Evolutionary conservation across 2,113 vertebrate species (phyloP).

Genomic region (Tonatia bakeri): DNA sequence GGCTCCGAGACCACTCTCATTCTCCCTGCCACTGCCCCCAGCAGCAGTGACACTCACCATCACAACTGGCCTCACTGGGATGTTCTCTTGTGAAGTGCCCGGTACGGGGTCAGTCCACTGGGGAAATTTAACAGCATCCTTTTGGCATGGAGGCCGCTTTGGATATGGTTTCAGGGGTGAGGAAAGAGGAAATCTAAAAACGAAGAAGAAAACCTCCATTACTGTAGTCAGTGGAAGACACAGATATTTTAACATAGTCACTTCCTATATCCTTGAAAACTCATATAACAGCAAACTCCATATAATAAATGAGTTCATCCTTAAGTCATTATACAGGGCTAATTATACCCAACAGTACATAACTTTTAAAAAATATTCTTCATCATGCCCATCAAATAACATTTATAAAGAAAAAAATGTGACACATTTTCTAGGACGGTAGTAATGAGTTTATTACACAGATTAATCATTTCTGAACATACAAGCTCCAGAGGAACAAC

Average conservation of each 20-base stretch:
- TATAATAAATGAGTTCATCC: not conserved
- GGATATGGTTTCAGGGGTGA: constrained; percentile 88
- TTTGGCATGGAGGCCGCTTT: constrained; percentile 74
- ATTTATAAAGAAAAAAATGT: no score
- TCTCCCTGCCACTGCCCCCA: not conserved
- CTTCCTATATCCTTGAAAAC: not conserved
- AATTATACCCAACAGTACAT: not conserved
- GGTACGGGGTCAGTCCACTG: constrained; percentile 79
- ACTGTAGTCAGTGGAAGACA: not conserved
- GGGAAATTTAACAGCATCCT: constrained; percentile 81
- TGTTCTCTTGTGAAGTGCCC: constrained; percentile 73
- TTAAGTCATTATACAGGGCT: not conserved
- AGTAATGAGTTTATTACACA: constrained; percentile 99
- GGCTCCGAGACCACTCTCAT: not conserved
- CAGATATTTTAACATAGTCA: not conserved
- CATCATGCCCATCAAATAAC: no score
- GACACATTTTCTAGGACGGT: constrained; percentile 81
- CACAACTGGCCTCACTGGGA: constrained; percentile 78
- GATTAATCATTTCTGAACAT: constrained; percentile 98
- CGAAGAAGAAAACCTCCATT: constrained; percentile 56
- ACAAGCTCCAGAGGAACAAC: constrained; percentile 97
- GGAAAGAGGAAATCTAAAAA: constrained; percentile 86
- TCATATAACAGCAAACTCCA: not conserved
- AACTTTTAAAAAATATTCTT: not conserved
- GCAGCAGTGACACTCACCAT: constrained; percentile 76